A percentile compares a stretch with the other conserved stretches of the same genome.
These are phyloP conservation scores for Nymphicus hollandicus DNA, from an alignment of 2,113 vertebrate genomes.

Conservation along the genomic window DNA sequence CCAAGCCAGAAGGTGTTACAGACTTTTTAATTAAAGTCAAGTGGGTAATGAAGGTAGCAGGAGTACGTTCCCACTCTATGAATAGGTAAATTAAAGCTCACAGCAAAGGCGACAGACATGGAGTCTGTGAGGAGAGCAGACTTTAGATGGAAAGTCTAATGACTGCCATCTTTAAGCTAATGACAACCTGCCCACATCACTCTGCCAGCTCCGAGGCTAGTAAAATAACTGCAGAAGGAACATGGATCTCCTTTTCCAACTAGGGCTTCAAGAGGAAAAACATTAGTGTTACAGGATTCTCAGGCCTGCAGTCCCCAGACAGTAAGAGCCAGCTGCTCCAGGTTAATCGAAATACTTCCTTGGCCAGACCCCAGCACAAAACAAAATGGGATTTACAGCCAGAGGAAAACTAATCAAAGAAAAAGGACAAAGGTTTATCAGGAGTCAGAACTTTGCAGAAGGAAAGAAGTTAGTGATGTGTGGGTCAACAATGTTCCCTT, in stretches of 20 bases:
- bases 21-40: slow-evolving; percentile 33
- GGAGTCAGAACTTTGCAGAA: slow-evolving; percentile 38
- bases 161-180: slow-evolving; percentile 22
- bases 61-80: not conserved
- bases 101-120: not conserved
- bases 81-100: slow-evolving; percentile 4
- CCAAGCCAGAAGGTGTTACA: not conserved
- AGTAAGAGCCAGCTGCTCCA: slow-evolving; percentile 1
- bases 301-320: not conserved
- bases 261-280: not conserved
- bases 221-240: not conserved
- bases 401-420: slow-evolving; percentile 52
- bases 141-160: not conserved
- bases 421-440: slow-evolving; percentile 57
- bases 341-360: slow-evolving; percentile 60
- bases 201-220: not conserved
- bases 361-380: slow-evolving; percentile 35
- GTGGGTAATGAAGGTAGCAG: not conserved
- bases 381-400: slow-evolving; percentile 47
- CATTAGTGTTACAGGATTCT: not conserved
- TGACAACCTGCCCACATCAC: not conserved
- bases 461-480: not conserved
- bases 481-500: not conserved
- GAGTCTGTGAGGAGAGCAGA: not conserved
- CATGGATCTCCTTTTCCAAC: not conserved